These are phyloP conservation scores for Acanthosepion esculentum DNA, from an alignment of 2,888 invertebrate genomes.

Conservation along the genomic window DNA sequence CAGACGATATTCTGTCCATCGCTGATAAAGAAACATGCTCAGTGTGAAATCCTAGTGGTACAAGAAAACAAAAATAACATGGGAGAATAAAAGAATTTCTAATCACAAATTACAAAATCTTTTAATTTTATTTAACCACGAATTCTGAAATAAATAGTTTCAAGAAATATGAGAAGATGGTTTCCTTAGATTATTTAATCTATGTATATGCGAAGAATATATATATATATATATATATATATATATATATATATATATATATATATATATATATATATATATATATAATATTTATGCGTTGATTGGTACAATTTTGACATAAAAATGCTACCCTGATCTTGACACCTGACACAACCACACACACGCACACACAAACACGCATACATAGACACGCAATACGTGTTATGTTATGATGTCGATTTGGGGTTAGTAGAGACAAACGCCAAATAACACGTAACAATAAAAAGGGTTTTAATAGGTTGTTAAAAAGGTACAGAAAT, in stretches of 20 bases:
- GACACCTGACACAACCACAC: no score
- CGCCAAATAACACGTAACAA: no score
- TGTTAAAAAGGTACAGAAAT: no score
- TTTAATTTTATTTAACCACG: not conserved
- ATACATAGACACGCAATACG: not conserved
- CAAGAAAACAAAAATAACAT: conserved; percentile 35
- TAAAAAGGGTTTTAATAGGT: no score
- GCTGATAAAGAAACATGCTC: conserved; percentile 63
- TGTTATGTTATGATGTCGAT: no score
- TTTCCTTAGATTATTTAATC: not conserved
- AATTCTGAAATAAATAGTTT: not conserved
- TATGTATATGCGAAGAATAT: not conserved
- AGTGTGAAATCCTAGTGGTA: conserved; percentile 66
- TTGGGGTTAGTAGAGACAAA: no score
- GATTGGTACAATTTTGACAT: no score
- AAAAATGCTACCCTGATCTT: no score
- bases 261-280: conserved; percentile 4
- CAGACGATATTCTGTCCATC: conserved; percentile 62
- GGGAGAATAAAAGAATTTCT: not conserved
- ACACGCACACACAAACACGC: not conserved
- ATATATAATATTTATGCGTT: no score
- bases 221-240: not conserved
- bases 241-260: conserved; percentile 34
- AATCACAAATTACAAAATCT: not conserved
- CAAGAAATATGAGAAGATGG: not conserved